Evolutionary conservation across 2,113 vertebrate genomes (phyloP).

Genomic region (Cervus canadensis): DNA sequence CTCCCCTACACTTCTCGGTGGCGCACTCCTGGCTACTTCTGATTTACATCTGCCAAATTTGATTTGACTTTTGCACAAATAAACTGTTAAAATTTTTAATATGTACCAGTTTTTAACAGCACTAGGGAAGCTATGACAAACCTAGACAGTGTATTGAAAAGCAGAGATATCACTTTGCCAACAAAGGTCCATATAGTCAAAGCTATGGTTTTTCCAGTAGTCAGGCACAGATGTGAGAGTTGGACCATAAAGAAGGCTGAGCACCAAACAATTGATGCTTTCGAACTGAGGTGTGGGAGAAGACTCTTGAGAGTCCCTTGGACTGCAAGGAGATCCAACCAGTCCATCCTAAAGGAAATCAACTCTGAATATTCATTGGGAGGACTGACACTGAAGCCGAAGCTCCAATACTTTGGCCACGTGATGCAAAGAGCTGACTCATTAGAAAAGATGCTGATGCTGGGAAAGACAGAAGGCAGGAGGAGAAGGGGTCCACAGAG

Average conservation of each 20-base stretch:
- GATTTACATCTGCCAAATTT: background rate
- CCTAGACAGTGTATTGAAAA: background rate
- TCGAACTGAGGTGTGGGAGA: background rate
- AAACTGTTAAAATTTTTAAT: background rate
- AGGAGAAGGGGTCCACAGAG: background rate
- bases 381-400: background rate
- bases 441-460: background rate
- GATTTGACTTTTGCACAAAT: background rate
- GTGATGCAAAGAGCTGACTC: background rate
- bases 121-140: background rate
- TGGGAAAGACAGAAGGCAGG: background rate
- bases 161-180: background rate
- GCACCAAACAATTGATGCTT: background rate
- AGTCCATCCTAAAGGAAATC: background rate
- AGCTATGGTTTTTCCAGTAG: background rate
- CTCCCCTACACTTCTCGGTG: background rate
- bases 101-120: background rate
- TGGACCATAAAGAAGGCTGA: background rate
- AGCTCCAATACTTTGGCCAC: background rate
- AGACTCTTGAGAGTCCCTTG: background rate
- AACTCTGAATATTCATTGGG: background rate
- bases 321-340: background rate
- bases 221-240: background rate
- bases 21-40: background rate
- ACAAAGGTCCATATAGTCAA: background rate